Conservation (phyloP, 2,113 vertebrate genomes). For the Delphinapterus leucas region DNA sequence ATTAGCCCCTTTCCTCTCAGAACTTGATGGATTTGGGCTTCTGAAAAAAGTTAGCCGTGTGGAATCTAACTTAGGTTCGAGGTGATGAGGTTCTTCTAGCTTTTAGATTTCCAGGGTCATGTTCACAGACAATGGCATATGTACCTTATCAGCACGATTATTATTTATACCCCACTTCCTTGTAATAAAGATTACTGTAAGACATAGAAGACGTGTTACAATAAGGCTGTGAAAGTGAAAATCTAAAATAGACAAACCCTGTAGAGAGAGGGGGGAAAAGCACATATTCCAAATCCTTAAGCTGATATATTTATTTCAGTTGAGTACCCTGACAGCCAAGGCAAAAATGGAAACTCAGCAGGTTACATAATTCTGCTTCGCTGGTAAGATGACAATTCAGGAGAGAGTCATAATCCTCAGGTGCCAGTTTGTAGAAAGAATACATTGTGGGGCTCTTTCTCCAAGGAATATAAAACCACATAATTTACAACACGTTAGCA, state of each 20-base stretch:
- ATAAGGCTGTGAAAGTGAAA: background rate
- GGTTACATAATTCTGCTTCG: background rate
- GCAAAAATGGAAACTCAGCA: background rate
- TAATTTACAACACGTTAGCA: background rate
- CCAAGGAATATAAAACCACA: background rate
- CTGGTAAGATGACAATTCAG: background rate
- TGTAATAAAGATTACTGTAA: background rate
- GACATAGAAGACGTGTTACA: background rate
- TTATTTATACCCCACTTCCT: background rate
- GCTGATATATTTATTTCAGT: background rate
- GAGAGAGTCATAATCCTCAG: background rate
- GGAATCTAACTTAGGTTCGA: background rate
- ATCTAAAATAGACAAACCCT: background rate
- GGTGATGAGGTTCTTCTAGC: background rate
- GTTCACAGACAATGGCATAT: accelerated
- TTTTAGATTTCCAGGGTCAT: background rate
- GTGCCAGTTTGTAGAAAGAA: background rate
- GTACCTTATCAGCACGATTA: background rate
- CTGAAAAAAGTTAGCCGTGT: background rate
- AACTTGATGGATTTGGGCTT: slow-evolving; percentile 35
- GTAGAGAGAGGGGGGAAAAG: background rate
- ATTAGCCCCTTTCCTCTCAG: slow-evolving; percentile 64
- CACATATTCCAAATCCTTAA: background rate
- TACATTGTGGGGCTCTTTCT: background rate
- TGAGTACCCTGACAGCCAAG: background rate